These are phyloP conservation scores for Scaptomyza pallida DNA, from an alignment of 1,140 invertebrate genomes.

Conservation along the genomic window DNA sequence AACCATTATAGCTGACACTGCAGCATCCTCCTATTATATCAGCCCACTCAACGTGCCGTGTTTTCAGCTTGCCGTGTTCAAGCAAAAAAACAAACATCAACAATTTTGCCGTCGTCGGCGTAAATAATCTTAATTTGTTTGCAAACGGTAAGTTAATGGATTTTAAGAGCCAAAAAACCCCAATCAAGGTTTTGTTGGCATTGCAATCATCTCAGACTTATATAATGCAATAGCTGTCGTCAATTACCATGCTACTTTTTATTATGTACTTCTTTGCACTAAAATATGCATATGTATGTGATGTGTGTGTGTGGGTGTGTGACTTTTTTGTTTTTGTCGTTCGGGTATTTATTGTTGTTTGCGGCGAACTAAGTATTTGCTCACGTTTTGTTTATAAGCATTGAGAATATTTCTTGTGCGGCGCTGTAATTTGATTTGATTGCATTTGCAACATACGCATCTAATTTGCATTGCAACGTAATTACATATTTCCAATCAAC, in stretches of 20 bases:
- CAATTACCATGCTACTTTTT: slow-evolving; percentile 15
- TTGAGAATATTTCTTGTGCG: not conserved
- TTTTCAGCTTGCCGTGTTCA: not conserved
- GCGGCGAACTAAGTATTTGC: slow-evolving; percentile 14
- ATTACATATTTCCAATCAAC: slow-evolving; percentile 1
- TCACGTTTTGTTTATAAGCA: slow-evolving; percentile 49
- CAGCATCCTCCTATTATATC: not conserved
- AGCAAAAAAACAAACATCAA: slow-evolving; percentile 7
- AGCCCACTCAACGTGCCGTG: not conserved
- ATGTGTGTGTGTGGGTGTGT: not conserved
- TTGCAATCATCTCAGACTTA: slow-evolving; percentile 21
- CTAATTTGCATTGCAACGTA: slow-evolving; percentile 8
- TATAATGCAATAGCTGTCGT: slow-evolving; percentile 27
- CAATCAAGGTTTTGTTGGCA: slow-evolving; percentile 9
- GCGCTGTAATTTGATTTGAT: not conserved
- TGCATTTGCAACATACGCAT: slow-evolving; percentile 7
- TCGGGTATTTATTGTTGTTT: slow-evolving; percentile 9
- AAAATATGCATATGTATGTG: slow-evolving; percentile 1
- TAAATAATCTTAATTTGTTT: slow-evolving; percentile 17
- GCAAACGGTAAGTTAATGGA: slow-evolving; percentile 36
- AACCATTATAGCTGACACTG: not conserved
- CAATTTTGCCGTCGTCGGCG: slow-evolving; percentile 20
- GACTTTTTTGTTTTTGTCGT: slow-evolving; percentile 9
- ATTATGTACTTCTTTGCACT: not conserved
- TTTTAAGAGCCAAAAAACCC: not conserved